A percentile compares a stretch with the other conserved stretches of the same genome.
Evolutionary conservation across 2,888 invertebrate genomes (phyloP).

Genomic region (Tiphia femorata): DNA sequence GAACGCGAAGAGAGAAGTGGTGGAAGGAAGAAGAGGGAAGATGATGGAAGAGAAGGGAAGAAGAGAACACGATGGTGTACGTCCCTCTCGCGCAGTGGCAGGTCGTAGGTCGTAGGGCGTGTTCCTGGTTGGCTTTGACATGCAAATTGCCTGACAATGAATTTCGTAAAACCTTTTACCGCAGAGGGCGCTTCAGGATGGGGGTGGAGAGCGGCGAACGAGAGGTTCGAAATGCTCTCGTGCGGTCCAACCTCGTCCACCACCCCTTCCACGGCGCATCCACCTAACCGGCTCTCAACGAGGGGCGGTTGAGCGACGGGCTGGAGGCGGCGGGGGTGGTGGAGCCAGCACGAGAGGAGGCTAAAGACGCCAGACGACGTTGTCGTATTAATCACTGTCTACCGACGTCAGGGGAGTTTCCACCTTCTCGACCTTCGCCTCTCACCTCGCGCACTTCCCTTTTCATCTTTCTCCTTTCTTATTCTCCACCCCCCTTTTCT

Average conservation of each 20-base stretch:
- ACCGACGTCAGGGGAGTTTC: constrained; percentile 45
- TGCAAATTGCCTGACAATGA: constrained; percentile 67
- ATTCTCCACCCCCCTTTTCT: too few species aligned
- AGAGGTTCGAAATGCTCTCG: neutral
- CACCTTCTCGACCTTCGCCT: constrained; percentile 34
- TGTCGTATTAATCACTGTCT: constrained; percentile 67
- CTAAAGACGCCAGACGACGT: constrained; percentile 63
- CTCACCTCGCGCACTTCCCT: too few species aligned
- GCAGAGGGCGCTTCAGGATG: constrained; percentile 53
- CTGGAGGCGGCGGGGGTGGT: neutral
- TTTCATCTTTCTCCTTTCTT: too few species aligned
- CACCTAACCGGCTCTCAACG: too few species aligned
- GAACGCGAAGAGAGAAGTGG: constrained; percentile 10
- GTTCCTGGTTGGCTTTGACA: constrained; percentile 61
- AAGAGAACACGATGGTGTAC: constrained; percentile 14
- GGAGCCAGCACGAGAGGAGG: constrained; percentile 28
- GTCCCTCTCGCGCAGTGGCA: constrained; percentile 14
- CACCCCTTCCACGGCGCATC: too few species aligned
- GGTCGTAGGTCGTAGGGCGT: constrained; percentile 46
- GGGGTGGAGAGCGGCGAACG: constrained; percentile 14
- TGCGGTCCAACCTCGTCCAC: constrained; percentile 4
- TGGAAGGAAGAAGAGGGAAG: constrained; percentile 17
- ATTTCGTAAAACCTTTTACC: constrained; percentile 68
- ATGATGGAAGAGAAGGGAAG: constrained; percentile 23
- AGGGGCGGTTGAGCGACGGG: neutral